Evolutionary conservation across 2,113 vertebrate species (phyloP), one percentile per base, ranked within the genome.

Genomic region (Pseudolaguvia tuberculata): DNA sequence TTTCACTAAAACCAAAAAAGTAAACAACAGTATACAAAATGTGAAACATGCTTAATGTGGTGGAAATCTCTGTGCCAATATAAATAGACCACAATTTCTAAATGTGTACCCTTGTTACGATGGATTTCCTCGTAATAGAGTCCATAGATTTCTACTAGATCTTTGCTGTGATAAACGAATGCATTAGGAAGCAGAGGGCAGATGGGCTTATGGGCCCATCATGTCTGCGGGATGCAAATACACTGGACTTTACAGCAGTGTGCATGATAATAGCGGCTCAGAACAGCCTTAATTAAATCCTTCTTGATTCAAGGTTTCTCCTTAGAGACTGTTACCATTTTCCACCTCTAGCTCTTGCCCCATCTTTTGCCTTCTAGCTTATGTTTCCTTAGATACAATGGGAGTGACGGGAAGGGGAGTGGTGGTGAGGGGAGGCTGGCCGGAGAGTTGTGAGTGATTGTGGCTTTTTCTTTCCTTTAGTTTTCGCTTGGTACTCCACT

Each of bases 231-330:
- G 56, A 56, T 45, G 58, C 20, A 53, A 71, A 72, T 62, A 61
- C 72, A 66, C 55, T 14, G 72, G 65, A 62, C 79, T 72, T 75
- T 59, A 70, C 62, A 81, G 68, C 69, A 56, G 70, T 68, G 65
- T 68, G n/a, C 39, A 5, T 80, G 67, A 57, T 78, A 48, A 75
- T 80, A 66, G 25, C 63, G 42, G 31, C 48, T 31, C 53, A 47
- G 15, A 70, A 67, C 58, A 25, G 55, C 35, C 56, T 72, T 76
- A 75, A 79, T 81, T 67, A 59, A 72, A 72, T 61, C 50, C 55
- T 15, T 39, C 29, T 48, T 52, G 39, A 48, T 31, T 45, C 57
- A 55, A 39, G 63, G n/a, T 18, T 69, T 27, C 65, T 76, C 65
- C 65, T 76, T 29, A 18, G 63, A 76, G 42, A 67, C 8, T 27